These are phyloP conservation scores for Rissa tridactyla DNA, from an alignment of 2,113 vertebrate genomes.

Conservation along the genomic window DNA sequence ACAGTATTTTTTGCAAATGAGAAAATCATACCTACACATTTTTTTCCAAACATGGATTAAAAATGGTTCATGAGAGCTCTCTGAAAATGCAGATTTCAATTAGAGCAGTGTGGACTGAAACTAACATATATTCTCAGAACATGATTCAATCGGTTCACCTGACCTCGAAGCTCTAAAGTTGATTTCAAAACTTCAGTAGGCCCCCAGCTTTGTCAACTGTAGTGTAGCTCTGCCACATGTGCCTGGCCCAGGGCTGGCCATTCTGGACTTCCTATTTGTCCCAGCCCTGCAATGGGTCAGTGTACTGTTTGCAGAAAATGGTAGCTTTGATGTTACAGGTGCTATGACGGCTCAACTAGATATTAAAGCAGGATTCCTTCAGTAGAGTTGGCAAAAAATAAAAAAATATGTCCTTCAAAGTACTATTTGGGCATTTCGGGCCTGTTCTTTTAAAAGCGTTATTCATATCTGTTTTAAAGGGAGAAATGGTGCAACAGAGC, in stretches of 20 bases:
- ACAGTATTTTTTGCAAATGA: background rate
- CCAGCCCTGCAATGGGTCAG: background rate
- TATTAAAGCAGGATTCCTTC: background rate
- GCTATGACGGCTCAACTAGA: background rate
- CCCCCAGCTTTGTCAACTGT: background rate
- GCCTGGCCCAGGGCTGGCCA: background rate
- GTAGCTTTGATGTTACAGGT: background rate
- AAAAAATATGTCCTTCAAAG: background rate
- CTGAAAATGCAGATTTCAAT: background rate
- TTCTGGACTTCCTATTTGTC: background rate
- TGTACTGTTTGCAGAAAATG: background rate
- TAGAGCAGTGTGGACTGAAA: background rate
- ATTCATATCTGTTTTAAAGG: background rate
- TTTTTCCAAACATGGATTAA: background rate
- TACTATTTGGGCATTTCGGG: background rate
- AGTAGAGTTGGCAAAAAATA: background rate
- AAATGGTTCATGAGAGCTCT: background rate
- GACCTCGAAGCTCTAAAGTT: background rate
- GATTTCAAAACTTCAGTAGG: background rate
- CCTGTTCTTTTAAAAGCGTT: background rate
- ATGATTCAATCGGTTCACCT: no score
- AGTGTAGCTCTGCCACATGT: background rate
- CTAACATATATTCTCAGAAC: background rate
- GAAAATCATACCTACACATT: background rate
- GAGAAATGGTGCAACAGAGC: background rate